These are phyloP conservation scores for Atrichornis clamosus DNA, from an alignment of 2,113 vertebrate species.

Conservation along the genomic window DNA sequence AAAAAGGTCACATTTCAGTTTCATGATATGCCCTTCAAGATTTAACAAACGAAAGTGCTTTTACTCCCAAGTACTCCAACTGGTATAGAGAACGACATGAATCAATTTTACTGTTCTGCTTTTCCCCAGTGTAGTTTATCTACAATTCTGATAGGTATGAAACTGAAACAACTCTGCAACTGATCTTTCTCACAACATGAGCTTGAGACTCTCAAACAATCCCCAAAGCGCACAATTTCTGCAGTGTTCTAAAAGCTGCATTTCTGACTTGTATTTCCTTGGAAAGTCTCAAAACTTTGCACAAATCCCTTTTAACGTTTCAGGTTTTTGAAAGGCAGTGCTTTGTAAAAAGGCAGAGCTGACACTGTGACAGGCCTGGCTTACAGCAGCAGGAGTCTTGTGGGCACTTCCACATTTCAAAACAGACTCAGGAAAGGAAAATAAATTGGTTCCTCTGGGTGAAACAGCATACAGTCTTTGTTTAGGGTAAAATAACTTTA, in stretches of 20 bases:
- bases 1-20: constrained; percentile 18
- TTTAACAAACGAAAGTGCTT: constrained; percentile 14
- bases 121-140: background rate
- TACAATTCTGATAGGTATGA: background rate
- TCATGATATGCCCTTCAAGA: background rate
- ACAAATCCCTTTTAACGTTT: background rate
- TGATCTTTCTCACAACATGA: constrained; percentile 3
- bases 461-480: constrained; percentile 54
- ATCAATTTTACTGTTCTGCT: constrained; percentile 36
- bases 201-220: constrained; percentile 1
- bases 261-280: constrained; percentile 39
- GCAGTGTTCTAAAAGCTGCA: background rate
- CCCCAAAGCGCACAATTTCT: background rate
- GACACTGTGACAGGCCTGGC: constrained; percentile 31
- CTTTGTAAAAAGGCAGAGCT: constrained; percentile 26
- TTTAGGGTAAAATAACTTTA: constrained; percentile 65
- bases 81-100: background rate
- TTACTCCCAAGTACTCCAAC: constrained; percentile 14
- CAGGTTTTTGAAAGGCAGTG: constrained; percentile 34
- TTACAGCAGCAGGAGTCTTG: constrained; percentile 42
- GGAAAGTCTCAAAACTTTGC: constrained; percentile 21
- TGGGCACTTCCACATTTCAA: constrained; percentile 41
- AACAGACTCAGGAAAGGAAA: constrained; percentile 62
- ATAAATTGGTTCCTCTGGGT: constrained; percentile 69
- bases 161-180: constrained; percentile 15